Conservation (phyloP, 2,888 invertebrate genomes). For the Conomelus anceps region DNA sequence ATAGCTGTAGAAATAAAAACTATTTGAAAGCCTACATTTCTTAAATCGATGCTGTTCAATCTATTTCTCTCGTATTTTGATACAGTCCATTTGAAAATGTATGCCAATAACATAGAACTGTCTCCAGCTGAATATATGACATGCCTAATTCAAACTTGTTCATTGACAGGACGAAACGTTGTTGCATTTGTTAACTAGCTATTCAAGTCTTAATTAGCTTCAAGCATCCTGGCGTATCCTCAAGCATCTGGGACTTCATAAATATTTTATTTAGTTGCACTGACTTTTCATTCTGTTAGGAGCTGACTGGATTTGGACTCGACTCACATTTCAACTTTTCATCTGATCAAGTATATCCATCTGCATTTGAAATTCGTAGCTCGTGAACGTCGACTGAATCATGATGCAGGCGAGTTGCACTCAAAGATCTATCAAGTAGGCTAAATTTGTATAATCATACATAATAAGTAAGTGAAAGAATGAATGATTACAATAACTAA, state of each 20-base stretch:
- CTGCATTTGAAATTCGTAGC: neutral
- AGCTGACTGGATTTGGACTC: neutral
- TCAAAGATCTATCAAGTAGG: neutral
- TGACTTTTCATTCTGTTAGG: neutral
- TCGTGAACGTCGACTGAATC: neutral
- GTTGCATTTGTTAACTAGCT: neutral
- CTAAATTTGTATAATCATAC: no score
- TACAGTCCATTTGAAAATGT: neutral
- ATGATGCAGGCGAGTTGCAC: neutral
- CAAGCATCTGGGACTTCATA: neutral
- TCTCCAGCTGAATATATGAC: neutral
- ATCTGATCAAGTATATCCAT: neutral
- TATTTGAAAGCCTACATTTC: no score
- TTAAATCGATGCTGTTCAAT: neutral
- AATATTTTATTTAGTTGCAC: neutral
- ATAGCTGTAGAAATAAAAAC: no score
- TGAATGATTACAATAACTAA: no score
- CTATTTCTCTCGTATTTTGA: neutral
- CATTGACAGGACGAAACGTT: neutral
- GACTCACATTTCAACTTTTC: neutral
- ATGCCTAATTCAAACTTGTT: neutral
- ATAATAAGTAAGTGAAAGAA: no score
- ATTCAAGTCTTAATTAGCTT: neutral
- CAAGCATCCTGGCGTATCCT: neutral
- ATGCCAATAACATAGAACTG: neutral